Percentiles rank a stretch among this genome's conserved stretches.
Evolutionary conservation across 2,113 vertebrate genomes (phyloP).

Genomic region (Monopterus albus): DNA sequence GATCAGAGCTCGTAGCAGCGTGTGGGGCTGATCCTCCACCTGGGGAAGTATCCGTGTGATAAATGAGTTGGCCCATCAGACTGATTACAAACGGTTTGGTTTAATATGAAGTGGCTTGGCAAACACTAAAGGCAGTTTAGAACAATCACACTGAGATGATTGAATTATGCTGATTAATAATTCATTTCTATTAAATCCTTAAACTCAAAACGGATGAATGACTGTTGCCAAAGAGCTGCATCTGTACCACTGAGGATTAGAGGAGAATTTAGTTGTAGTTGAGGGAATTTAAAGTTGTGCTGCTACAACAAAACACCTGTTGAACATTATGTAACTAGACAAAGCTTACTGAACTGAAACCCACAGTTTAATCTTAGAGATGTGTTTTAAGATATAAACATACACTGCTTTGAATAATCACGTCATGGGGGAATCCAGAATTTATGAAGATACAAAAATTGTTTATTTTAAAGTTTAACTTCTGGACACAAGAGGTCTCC

Average conservation of each 20-base stretch:
- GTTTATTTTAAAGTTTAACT: too few species aligned
- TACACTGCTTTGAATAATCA: too few species aligned
- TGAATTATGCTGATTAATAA: conserved; percentile 68
- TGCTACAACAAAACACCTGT: too few species aligned
- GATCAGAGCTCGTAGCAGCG: conserved; percentile 43
- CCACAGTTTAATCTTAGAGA: too few species aligned
- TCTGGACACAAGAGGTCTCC: too few species aligned
- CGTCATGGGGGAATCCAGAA: too few species aligned
- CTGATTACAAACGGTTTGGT: conserved; percentile 51
- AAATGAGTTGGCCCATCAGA: conserved; percentile 44
- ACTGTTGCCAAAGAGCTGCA: conserved; percentile 25
- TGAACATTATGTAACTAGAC: too few species aligned
- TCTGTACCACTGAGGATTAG: not conserved
- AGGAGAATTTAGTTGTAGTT: not conserved
- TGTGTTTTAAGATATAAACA: too few species aligned
- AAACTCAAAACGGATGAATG: conserved; percentile 22
- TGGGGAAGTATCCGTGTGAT: conserved; percentile 57
- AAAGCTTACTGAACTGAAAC: too few species aligned
- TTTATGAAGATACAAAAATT: too few species aligned
- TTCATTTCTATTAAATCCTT: conserved; percentile 59
- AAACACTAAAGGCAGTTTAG: conserved; percentile 50
- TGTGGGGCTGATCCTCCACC: conserved; percentile 39
- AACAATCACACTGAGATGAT: conserved; percentile 56
- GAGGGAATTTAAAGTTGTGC: not conserved
- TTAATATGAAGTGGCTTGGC: conserved; percentile 56